Evolutionary conservation across 2,888 invertebrate genomes (phyloP).

Genomic region (Pasiphila rectangulata): DNA sequence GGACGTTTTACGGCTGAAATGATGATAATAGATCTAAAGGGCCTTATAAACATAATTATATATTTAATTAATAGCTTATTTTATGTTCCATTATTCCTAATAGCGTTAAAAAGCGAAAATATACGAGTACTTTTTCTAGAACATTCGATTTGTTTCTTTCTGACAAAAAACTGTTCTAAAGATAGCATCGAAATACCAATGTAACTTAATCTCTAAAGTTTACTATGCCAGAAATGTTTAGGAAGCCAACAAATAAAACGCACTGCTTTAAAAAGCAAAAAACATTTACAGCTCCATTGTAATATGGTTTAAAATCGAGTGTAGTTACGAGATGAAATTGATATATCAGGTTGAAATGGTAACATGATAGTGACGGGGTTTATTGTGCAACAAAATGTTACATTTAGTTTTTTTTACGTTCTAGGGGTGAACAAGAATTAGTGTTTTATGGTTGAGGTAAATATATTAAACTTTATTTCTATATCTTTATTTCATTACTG

Average conservation of each 20-base stretch:
- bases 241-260: conserved; percentile 36
- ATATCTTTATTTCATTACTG: too few species aligned
- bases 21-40: too few species aligned
- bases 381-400: conserved; percentile 45
- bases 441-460: too few species aligned
- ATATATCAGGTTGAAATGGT: conserved; percentile 55
- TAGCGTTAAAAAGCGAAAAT: too few species aligned
- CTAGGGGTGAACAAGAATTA: not conserved
- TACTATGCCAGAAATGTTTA: conserved; percentile 49
- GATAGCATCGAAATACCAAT: conserved; percentile 30
- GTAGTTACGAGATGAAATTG: conserved; percentile 38
- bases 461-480: too few species aligned
- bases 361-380: conserved; percentile 55
- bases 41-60: too few species aligned
- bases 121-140: too few species aligned
- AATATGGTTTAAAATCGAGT: conserved; percentile 30
- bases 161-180: conserved; percentile 36
- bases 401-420: conserved; percentile 9
- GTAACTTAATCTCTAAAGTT: conserved; percentile 46
- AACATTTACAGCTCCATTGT: not conserved
- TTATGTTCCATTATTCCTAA: too few species aligned
- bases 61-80: too few species aligned
- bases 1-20: too few species aligned
- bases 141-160: conserved; percentile 5
- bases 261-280: not conserved